A percentile compares a stretch with the other conserved stretches of the same genome.
phyloP scores from a whole-genome alignment of 2,797 vertebrate species.

The Neopelma chrysocephalum region DNA sequence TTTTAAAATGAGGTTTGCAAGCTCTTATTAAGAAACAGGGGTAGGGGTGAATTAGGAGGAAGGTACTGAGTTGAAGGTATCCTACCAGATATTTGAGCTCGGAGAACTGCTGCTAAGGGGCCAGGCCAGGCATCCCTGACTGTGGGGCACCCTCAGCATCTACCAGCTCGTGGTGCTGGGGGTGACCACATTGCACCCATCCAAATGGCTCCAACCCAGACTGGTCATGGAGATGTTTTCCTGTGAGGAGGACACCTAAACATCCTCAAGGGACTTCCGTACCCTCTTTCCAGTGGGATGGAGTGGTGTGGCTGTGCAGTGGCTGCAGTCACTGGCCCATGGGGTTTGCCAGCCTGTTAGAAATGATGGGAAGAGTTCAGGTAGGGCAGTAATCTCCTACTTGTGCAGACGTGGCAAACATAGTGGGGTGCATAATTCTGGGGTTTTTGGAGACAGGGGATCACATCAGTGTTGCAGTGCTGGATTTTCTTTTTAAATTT shows the following conservation, averaged over 20 bases:
- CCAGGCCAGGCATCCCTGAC: not conserved
- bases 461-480: rapidly evolving
- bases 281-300: not conserved
- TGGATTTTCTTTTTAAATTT: not conserved
- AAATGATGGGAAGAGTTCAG: not conserved
- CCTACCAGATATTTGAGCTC: rapidly evolving
- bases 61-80: not conserved
- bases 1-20: not conserved
- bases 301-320: not conserved
- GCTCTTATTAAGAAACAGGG: not conserved
- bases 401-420: not conserved
- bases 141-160: not conserved
- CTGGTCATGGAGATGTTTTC: not conserved
- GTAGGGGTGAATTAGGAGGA: not conserved
- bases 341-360: not conserved
- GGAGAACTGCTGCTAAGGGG: not conserved
- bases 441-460: not conserved
- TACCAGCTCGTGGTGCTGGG: not conserved
- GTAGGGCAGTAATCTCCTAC: not conserved
- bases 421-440: not conserved
- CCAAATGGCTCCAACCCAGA: not conserved
- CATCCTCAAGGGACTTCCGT: not conserved
- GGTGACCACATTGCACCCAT: not conserved
- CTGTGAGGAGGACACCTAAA: not conserved
- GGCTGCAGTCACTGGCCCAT: not conserved